These are phyloP conservation scores for Galeruca laticollis DNA, from an alignment of 2,888 invertebrate genomes.

Conservation along the genomic window DNA sequence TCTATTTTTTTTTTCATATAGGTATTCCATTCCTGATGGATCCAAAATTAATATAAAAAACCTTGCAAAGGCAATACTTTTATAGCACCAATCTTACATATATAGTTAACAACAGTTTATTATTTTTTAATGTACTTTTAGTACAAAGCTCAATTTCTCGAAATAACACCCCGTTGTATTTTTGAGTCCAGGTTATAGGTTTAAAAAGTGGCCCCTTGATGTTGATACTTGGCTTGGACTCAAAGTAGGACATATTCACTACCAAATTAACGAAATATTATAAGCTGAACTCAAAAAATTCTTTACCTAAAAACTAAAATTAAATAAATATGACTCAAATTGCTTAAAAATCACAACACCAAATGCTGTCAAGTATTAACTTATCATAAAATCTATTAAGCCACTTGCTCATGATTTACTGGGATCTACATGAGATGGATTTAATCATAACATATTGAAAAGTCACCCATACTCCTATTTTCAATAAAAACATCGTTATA, in stretches of 20 bases:
- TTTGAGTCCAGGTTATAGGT: slow-evolving; percentile 53
- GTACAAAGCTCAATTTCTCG: slow-evolving; percentile 54
- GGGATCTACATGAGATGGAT: not conserved
- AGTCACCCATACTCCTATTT: too few relatives aligned
- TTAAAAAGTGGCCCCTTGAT: slow-evolving; percentile 49
- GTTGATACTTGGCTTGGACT: slow-evolving; percentile 25
- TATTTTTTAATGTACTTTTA: slow-evolving; percentile 59
- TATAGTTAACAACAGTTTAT: slow-evolving; percentile 63
- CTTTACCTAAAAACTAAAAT: slow-evolving; percentile 18
- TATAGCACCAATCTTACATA: slow-evolving; percentile 67
- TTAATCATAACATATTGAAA: too few relatives aligned
- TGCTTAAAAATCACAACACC: slow-evolving; percentile 32
- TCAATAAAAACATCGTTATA: too few relatives aligned
- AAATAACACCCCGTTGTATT: slow-evolving; percentile 47
- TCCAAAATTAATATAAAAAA: slow-evolving; percentile 53
- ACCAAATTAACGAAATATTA: slow-evolving; percentile 24
- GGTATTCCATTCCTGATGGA: slow-evolving; percentile 51
- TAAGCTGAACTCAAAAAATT: slow-evolving; percentile 53
- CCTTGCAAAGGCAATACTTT: slow-evolving; percentile 62
- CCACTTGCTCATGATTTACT: slow-evolving; percentile 12
- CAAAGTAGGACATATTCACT: slow-evolving; percentile 27
- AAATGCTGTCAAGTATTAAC: slow-evolving; percentile 32
- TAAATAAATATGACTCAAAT: slow-evolving; percentile 16
- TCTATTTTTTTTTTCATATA: slow-evolving; percentile 1
- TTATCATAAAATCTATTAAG: slow-evolving; percentile 27